These are phyloP conservation scores for Phyto melanocephala DNA, from an alignment of 2,888 invertebrate species.

Conservation along the genomic window DNA sequence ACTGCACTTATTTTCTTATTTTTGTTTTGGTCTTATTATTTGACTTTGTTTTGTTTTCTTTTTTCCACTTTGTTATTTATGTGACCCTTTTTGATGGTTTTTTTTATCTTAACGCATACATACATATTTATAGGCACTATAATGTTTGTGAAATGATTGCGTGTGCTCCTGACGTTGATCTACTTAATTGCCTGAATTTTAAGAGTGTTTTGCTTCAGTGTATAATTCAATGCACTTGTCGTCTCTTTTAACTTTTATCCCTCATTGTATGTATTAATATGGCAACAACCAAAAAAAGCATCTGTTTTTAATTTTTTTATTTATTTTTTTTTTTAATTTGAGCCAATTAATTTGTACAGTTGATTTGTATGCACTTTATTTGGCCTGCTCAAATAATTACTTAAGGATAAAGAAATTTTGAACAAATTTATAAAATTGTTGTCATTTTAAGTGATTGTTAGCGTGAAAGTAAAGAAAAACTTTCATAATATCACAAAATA, in stretches of 20 bases:
- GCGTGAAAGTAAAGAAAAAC: no score
- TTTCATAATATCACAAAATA: no score
- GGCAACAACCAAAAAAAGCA: not conserved
- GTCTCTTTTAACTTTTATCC: not conserved
- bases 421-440: not conserved
- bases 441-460: not conserved
- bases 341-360: not conserved
- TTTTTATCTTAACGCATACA: not conserved
- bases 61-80: not conserved
- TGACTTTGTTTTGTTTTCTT: not conserved
- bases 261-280: not conserved
- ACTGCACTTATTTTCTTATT: not conserved
- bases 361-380: no score
- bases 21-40: conserved; percentile 43
- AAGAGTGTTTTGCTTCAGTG: not conserved
- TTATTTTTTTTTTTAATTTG: not conserved
- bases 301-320: not conserved
- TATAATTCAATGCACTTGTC: conserved; percentile 23
- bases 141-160: conserved; percentile 14
- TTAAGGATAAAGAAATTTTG: not conserved
- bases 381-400: not conserved
- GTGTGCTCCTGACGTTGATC: conserved; percentile 43
- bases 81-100: not conserved
- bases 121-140: not conserved
- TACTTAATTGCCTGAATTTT: conserved; percentile 40